Conservation (phyloP, 1,140 invertebrate genomes). For the Orchesella cincta region DNA sequence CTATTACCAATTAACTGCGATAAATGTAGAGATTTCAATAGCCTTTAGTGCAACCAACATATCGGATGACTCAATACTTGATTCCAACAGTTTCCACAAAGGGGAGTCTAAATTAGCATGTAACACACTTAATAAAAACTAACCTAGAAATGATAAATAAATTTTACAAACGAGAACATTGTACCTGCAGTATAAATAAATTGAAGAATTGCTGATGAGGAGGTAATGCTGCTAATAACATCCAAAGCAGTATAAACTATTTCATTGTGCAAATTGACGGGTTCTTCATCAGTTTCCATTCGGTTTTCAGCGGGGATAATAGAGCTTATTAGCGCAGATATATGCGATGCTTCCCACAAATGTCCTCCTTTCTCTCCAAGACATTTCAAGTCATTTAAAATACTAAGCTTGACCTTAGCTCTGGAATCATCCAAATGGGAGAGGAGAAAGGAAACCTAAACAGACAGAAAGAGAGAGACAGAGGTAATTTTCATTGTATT, state of each 20-base stretch:
- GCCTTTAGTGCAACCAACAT: constrained; percentile 68
- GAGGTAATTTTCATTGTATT: constrained; percentile 12
- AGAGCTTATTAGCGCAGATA: constrained; percentile 65
- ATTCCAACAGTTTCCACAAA: constrained; percentile 60
- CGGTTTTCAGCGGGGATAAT: constrained; percentile 55
- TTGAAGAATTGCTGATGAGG: constrained; percentile 41
- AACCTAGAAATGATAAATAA: constrained; percentile 16
- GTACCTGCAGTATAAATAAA: constrained; percentile 42
- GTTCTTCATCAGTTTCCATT: constrained; percentile 41
- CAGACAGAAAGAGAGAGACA: constrained; percentile 24
- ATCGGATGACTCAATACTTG: constrained; percentile 65
- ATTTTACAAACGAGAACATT: not conserved
- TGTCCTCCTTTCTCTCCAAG: constrained; percentile 76
- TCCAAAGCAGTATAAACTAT: constrained; percentile 44
- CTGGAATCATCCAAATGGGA: constrained; percentile 67
- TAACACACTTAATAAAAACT: constrained; percentile 22
- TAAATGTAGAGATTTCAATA: constrained; percentile 64
- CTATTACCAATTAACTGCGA: constrained; percentile 70
- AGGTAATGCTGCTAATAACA: constrained; percentile 45
- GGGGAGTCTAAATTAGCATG: constrained; percentile 56
- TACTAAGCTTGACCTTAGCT: constrained; percentile 71
- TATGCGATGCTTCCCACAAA: constrained; percentile 74
- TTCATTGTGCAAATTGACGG: constrained; percentile 19
- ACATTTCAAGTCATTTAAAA: constrained; percentile 71
- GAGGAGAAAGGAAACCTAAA: constrained; percentile 63